Conservation (phyloP, 2,888 invertebrate genomes). For the Pristionchus mayeri region DNA sequence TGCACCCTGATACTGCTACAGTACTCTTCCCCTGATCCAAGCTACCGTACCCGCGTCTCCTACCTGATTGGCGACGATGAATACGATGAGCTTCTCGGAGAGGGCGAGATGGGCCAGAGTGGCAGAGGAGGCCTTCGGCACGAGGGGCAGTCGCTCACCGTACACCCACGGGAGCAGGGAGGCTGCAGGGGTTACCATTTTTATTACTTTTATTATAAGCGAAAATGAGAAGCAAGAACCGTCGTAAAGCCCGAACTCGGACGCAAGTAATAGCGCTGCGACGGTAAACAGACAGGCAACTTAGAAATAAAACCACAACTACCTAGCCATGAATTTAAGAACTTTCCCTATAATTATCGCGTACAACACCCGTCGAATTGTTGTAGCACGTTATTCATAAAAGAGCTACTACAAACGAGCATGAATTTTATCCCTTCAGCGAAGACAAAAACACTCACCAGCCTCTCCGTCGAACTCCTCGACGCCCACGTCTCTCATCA, state of each 20-base stretch:
- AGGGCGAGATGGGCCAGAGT: constrained; percentile 70
- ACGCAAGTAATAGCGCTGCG: too few relatives aligned
- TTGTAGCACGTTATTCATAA: too few relatives aligned
- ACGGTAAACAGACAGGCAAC: too few relatives aligned
- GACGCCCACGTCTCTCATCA: constrained; percentile 23
- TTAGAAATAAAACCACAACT: too few relatives aligned
- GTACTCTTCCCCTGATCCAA: not conserved
- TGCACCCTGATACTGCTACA: not conserved
- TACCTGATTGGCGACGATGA: constrained; percentile 65
- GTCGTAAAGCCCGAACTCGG: too few relatives aligned
- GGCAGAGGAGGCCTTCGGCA: constrained; percentile 64
- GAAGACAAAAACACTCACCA: not conserved
- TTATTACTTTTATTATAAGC: too few relatives aligned
- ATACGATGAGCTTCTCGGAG: constrained; percentile 70
- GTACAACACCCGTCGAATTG: too few relatives aligned
- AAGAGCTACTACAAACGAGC: too few relatives aligned
- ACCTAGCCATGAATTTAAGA: too few relatives aligned
- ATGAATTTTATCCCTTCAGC: too few relatives aligned
- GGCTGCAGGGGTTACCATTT: constrained; percentile 23
- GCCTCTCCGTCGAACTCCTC: constrained; percentile 30
- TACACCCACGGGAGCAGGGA: constrained; percentile 65
- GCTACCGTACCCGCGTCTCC: not conserved
- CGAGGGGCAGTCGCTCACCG: constrained; percentile 71
- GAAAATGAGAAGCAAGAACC: too few relatives aligned
- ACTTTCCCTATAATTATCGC: too few relatives aligned